Conservation (phyloP, 2,113 vertebrate genomes). For the Trinectes maculatus region DNA sequence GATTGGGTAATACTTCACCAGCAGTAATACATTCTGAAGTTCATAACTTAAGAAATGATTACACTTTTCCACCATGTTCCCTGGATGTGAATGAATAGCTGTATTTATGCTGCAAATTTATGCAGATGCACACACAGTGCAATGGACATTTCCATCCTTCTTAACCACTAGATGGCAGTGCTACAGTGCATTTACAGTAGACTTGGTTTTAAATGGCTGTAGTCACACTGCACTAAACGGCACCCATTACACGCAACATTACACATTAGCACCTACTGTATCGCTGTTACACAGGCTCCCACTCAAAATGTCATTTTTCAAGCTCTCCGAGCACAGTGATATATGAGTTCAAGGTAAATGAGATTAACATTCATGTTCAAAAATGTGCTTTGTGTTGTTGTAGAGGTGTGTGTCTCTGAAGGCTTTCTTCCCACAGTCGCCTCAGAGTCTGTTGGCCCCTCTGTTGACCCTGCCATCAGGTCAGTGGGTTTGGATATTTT, state of each 20-base stretch:
- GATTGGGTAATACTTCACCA: neutral
- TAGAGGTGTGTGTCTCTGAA: constrained; percentile 86
- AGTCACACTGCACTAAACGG: constrained; percentile 63
- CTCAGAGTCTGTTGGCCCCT: constrained; percentile 78
- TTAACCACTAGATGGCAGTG: constrained; percentile 71
- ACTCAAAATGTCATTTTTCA: constrained; percentile 65
- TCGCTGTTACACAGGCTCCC: constrained; percentile 58
- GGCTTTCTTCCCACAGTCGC: constrained; percentile 85
- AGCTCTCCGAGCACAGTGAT: constrained; percentile 39
- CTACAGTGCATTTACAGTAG: constrained; percentile 29
- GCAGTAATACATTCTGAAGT: neutral
- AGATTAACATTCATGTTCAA: constrained; percentile 39
- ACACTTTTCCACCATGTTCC: neutral
- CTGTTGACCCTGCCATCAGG: constrained; percentile 84
- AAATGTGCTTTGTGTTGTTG: constrained; percentile 61
- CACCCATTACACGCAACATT: constrained; percentile 73
- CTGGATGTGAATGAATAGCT: constrained; percentile 11
- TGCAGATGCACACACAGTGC: neutral
- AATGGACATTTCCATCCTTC: constrained; percentile 20
- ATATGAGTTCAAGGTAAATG: constrained; percentile 25
- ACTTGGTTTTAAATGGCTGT: constrained; percentile 36
- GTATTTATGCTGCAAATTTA: neutral
- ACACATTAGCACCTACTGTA: constrained; percentile 64
- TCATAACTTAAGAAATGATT: neutral
- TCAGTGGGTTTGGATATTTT: constrained; percentile 69